Conservation (phyloP, 1,140 invertebrate species). For the Mylabris phalerata region DNA sequence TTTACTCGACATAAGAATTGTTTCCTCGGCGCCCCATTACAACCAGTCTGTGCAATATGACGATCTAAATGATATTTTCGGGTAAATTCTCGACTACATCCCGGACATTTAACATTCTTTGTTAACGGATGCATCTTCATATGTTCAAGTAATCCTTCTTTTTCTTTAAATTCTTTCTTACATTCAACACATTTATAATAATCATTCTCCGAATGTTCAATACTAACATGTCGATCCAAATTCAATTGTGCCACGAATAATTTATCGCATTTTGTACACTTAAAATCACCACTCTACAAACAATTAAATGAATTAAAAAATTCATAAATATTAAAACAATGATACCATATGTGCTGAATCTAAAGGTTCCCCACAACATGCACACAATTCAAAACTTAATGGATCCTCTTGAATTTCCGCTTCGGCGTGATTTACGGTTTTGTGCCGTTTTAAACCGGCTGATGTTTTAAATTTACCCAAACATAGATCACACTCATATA, state of each 20-base stretch:
- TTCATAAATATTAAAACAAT: conserved; percentile 4
- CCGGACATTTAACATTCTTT: conserved; percentile 50
- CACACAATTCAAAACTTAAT: conserved; percentile 41
- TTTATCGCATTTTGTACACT: conserved; percentile 51
- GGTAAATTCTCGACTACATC: conserved; percentile 61
- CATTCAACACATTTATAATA: conserved; percentile 34
- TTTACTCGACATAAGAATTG: conserved; percentile 55
- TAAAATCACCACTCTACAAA: conserved; percentile 44
- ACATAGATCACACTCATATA: conserved; percentile 33
- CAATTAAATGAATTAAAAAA: conserved; percentile 9
- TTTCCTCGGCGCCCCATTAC: conserved; percentile 54
- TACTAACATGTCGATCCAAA: conserved; percentile 56
- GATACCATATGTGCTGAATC: conserved; percentile 47
- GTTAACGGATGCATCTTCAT: conserved; percentile 33
- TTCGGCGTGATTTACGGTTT: conserved; percentile 31
- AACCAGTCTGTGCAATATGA: conserved; percentile 66
- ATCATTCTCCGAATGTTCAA: conserved; percentile 43
- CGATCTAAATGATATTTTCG: conserved; percentile 69
- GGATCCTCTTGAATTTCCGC: conserved; percentile 30
- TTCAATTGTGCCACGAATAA: conserved; percentile 66
- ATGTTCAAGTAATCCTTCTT: conserved; percentile 27
- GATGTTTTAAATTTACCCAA: conserved; percentile 33
- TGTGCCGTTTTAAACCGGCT: conserved; percentile 36
- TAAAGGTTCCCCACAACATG: conserved; percentile 48
- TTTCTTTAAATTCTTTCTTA: conserved; percentile 24